Percentiles rank a stretch among this genome's conserved stretches.
Conservation (phyloP, 1,140 invertebrate genomes). For the Zaprionus davidi region DNA sequence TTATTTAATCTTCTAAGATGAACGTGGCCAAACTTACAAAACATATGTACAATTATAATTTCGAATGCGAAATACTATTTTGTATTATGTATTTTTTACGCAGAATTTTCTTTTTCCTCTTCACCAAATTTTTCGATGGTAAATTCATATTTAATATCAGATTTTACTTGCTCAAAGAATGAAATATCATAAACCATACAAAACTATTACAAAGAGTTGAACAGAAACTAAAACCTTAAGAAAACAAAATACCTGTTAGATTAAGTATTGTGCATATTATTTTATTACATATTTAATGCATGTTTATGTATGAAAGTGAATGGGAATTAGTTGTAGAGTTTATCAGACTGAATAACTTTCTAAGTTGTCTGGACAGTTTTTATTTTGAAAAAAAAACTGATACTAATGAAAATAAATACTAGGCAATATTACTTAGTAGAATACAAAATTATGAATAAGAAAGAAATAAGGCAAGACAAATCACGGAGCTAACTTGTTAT, state of each 20-base stretch:
- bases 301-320: not conserved
- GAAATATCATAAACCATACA: too few relatives aligned
- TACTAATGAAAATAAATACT: not conserved
- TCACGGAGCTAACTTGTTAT: not conserved
- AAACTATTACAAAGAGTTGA: too few relatives aligned
- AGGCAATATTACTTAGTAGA: not conserved
- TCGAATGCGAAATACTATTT: not conserved
- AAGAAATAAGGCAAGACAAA: not conserved
- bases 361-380: not conserved
- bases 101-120: not conserved
- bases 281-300: too few relatives aligned
- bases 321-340: not conserved
- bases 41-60: slow-evolving; percentile 18
- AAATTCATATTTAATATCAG: too few relatives aligned
- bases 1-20: slow-evolving; percentile 56
- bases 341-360: not conserved
- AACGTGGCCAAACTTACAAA: slow-evolving; percentile 69
- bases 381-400: not conserved
- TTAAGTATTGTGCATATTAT: too few relatives aligned
- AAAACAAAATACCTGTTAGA: too few relatives aligned
- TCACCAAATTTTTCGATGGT: too few relatives aligned
- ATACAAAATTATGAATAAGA: not conserved
- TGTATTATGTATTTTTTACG: not conserved
- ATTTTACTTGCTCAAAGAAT: too few relatives aligned
- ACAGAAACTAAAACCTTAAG: too few relatives aligned